Evolutionary conservation across 64 coral and sea anemone genomes (phyloP).

Genomic region (Montipora sp.): DNA sequence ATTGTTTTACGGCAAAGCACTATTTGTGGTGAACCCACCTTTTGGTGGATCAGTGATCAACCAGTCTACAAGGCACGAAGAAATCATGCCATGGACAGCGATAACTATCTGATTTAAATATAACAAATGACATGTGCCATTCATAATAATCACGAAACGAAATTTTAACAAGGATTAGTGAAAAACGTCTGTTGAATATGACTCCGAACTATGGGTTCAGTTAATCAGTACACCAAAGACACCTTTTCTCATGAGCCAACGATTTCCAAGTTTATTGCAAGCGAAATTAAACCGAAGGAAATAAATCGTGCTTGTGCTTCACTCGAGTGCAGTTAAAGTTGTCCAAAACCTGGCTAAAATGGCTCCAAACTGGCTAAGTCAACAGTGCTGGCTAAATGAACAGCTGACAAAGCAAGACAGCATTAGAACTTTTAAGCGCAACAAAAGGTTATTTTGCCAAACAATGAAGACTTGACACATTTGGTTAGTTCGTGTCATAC

Average conservation of each 20-base stretch:
- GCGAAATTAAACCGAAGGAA: background rate
- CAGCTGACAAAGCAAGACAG: conserved; percentile 71
- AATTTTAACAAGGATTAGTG: background rate
- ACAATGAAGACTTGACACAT: conserved; percentile 55
- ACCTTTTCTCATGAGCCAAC: background rate
- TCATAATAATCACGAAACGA: conserved; percentile 32
- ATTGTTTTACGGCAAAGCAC: background rate
- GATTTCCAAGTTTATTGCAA: background rate
- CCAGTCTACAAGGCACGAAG: background rate
- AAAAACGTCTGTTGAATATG: background rate
- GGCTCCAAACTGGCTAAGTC: conserved; percentile 48
- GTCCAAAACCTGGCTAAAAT: conserved; percentile 48
- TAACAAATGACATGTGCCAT: conserved; percentile 68
- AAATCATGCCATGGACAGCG: conserved; percentile 26
- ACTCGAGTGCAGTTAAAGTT: conserved; percentile 12
- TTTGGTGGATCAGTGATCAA: background rate
- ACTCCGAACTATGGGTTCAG: background rate
- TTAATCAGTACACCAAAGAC: background rate
- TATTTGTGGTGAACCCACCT: background rate
- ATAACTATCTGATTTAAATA: conserved; percentile 76
- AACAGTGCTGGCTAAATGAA: conserved; percentile 78
- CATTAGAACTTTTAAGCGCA: conserved; percentile 75
- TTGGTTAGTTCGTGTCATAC: conserved; percentile 62
- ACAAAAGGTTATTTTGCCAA: conserved; percentile 58
- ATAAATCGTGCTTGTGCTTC: background rate